Evolutionary conservation across 2,888 invertebrate species (phyloP).

Genomic region (Sphaerophoria rueppellii): DNA sequence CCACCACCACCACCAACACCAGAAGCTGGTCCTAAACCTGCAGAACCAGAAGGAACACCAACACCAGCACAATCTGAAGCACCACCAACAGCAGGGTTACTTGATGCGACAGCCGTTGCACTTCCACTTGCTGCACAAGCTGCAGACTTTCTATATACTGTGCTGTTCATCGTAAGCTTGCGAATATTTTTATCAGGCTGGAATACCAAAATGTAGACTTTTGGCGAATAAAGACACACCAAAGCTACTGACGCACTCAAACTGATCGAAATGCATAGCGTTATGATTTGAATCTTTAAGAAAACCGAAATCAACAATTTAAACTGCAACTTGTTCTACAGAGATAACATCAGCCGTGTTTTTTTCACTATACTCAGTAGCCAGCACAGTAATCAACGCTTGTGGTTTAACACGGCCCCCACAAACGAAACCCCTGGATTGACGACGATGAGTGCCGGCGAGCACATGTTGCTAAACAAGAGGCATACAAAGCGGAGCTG

Average conservation of each 20-base stretch:
- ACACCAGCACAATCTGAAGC: neutral
- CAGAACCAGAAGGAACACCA: conserved; percentile 27
- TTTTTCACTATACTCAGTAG: too few species aligned
- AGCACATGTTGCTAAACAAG: too few species aligned
- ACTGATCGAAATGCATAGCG: conserved; percentile 90
- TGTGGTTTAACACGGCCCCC: too few species aligned
- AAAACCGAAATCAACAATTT: too few species aligned
- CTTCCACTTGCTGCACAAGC: conserved; percentile 68
- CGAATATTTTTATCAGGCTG: conserved; percentile 91
- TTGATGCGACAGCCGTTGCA: conserved; percentile 41
- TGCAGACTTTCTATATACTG: conserved; percentile 78
- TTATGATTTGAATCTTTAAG: conserved; percentile 88
- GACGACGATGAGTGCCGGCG: too few species aligned
- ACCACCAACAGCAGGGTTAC: conserved; percentile 64
- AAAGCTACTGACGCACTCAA: conserved; percentile 90
- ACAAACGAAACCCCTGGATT: too few species aligned
- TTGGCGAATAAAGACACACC: conserved; percentile 89
- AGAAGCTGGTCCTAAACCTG: conserved; percentile 27
- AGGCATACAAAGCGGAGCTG: too few species aligned
- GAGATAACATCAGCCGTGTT: too few species aligned
- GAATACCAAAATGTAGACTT: conserved; percentile 89
- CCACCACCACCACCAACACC: too few species aligned
- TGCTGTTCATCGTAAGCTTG: conserved; percentile 80
- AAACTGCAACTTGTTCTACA: too few species aligned
- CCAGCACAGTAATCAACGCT: too few species aligned